Evolutionary conservation across 1,140 invertebrate genomes (phyloP).

Genomic region (Oryctes rhinoceros): DNA sequence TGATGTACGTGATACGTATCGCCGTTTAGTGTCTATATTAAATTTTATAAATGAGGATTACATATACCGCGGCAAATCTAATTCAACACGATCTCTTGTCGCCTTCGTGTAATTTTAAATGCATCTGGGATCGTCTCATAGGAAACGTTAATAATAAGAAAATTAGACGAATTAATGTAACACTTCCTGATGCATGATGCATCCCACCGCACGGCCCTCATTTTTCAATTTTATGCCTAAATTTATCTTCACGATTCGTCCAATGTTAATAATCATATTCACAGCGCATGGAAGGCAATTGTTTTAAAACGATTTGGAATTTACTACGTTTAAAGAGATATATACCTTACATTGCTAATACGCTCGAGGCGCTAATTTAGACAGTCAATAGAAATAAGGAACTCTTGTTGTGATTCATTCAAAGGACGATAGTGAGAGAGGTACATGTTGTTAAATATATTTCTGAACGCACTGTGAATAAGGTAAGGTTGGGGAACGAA

Average conservation of each 20-base stretch:
- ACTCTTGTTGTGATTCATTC: too few relatives aligned
- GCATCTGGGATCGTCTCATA: background rate
- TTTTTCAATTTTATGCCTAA: constrained; percentile 8
- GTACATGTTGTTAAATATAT: too few relatives aligned
- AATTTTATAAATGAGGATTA: constrained; percentile 5
- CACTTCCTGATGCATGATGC: background rate
- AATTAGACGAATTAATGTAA: constrained; percentile 6
- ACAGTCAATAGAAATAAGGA: too few relatives aligned
- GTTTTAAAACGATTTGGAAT: too few relatives aligned
- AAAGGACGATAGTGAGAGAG: too few relatives aligned
- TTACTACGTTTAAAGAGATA: too few relatives aligned
- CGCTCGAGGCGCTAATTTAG: too few relatives aligned
- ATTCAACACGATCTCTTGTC: background rate
- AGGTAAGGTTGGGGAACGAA: too few relatives aligned
- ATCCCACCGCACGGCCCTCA: background rate
- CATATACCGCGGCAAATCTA: background rate
- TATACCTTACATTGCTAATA: too few relatives aligned
- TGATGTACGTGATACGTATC: too few relatives aligned
- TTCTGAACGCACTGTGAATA: too few relatives aligned
- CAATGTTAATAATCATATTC: background rate
- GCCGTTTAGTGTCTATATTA: background rate
- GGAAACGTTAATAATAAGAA: constrained; percentile 15
- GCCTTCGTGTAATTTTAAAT: background rate
- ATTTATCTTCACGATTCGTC: background rate
- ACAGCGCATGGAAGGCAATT: too few relatives aligned